phyloP scores from a whole-genome alignment of 2,113 vertebrate species.

The Pseudolaguvia tuberculata region DNA sequence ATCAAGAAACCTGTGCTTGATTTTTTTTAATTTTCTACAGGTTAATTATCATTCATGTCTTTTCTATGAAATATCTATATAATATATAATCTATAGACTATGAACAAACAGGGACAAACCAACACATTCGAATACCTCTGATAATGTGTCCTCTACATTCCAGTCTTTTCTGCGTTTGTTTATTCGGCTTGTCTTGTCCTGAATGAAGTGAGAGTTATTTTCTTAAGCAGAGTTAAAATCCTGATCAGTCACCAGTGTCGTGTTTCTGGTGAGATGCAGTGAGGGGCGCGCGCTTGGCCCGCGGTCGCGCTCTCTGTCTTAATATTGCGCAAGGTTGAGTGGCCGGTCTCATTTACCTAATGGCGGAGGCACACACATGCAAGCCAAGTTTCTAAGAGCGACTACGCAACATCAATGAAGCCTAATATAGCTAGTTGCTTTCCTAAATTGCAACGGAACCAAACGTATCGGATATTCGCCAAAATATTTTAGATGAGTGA shows the following conservation, averaged over 20 bases:
- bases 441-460: constrained; percentile 2
- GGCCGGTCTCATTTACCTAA: constrained; percentile 77
- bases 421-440: constrained; percentile 1
- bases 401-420: constrained; percentile 25
- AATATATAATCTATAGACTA: too few species aligned
- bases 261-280: constrained; percentile 60
- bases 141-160: constrained; percentile 28
- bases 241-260: constrained; percentile 50
- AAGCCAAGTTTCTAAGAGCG: constrained; percentile 59
- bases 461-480: not conserved
- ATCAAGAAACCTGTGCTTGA: constrained; percentile 3
- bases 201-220: constrained; percentile 21
- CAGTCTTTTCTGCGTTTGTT: constrained; percentile 28
- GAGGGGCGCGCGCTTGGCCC: constrained; percentile 55
- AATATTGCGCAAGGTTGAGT: constrained; percentile 76
- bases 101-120: constrained; percentile 7
- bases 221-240: constrained; percentile 36
- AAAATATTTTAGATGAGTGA: not conserved
- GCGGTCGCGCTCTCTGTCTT: constrained; percentile 76
- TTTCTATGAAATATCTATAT: not conserved
- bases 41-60: not conserved
- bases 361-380: constrained; percentile 64
- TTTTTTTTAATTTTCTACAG: constrained; percentile 4
- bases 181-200: constrained; percentile 21
- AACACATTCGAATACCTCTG: constrained; percentile 38